These are phyloP conservation scores for Macropus fuliginosus DNA, from an alignment of 2,797 vertebrate species.

Conservation along the genomic window DNA sequence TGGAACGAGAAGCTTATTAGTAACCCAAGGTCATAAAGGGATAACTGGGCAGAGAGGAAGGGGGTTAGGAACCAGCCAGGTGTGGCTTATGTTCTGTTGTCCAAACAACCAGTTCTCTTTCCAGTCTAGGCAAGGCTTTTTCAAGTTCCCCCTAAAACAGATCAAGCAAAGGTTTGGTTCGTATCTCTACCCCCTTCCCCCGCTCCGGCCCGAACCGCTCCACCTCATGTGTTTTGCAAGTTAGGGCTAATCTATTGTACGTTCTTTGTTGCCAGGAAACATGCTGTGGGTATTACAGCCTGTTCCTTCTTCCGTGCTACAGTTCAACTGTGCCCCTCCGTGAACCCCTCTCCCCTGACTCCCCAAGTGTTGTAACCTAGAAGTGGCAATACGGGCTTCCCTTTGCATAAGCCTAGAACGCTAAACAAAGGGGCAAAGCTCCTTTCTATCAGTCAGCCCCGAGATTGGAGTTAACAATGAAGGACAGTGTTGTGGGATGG, in stretches of 20 bases:
- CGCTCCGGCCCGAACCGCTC: neutral
- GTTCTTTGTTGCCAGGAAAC: slow-evolving; percentile 70
- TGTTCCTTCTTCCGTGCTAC: slow-evolving; percentile 57
- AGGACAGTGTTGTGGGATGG: neutral
- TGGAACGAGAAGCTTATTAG: slow-evolving; percentile 85
- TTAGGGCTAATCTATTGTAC: slow-evolving; percentile 33
- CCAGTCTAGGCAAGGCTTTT: slow-evolving; percentile 42
- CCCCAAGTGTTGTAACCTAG: rapidly evolving
- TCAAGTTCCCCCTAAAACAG: slow-evolving; percentile 62
- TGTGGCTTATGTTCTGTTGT: slow-evolving; percentile 56
- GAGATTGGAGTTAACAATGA: neutral
- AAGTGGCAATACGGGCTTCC: slow-evolving; percentile 49
- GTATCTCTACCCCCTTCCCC: neutral
- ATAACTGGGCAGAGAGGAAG: neutral
- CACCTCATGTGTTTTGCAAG: slow-evolving; percentile 50
- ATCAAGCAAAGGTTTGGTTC: slow-evolving; percentile 8
- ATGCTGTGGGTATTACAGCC: slow-evolving; percentile 48
- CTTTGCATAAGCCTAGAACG: neutral
- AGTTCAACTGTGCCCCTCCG: slow-evolving; percentile 43
- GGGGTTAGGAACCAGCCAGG: slow-evolving; percentile 61
- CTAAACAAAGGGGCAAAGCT: neutral
- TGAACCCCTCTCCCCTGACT: neutral
- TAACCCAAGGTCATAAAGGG: slow-evolving; percentile 84
- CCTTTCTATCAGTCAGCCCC: neutral
- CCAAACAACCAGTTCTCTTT: slow-evolving; percentile 44